A percentile compares a stretch with the other conserved stretches of the same genome.
These are phyloP conservation scores for Equus przewalskii DNA, from an alignment of 2,113 vertebrate genomes.

Conservation along the genomic window DNA sequence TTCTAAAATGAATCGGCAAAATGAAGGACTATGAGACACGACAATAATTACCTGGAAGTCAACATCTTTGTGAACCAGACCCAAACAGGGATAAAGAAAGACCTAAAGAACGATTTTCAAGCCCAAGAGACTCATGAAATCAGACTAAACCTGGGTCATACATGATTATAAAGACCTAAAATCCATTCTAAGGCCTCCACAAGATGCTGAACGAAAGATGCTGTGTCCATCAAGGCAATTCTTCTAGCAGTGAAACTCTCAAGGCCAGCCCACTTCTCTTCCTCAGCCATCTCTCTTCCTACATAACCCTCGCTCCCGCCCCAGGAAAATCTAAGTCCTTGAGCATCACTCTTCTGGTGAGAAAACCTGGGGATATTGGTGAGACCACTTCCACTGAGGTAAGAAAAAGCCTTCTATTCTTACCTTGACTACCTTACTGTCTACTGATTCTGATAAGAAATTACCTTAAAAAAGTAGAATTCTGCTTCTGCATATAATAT, in stretches of 20 bases:
- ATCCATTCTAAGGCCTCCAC: background rate
- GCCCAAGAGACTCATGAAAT: background rate
- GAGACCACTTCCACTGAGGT: background rate
- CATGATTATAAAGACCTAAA: background rate
- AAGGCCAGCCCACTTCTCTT: background rate
- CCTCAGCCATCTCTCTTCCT: background rate
- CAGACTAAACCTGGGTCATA: background rate
- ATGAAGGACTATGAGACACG: background rate
- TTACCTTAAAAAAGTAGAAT: background rate
- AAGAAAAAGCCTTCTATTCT: background rate
- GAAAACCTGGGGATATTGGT: background rate
- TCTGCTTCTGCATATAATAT: background rate
- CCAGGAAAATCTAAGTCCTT: background rate
- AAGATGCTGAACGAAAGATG: background rate
- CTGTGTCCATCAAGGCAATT: background rate
- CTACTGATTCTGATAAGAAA: background rate
- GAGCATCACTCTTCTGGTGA: background rate
- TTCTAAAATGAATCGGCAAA: constrained; percentile 46
- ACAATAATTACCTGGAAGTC: background rate
- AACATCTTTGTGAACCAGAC: background rate
- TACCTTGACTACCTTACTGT: background rate
- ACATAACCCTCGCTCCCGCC: background rate
- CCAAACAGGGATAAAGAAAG: background rate
- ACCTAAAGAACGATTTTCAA: background rate
- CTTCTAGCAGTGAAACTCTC: background rate